Base-by-base conservation (phyloP, 2,888 invertebrate genomes). In the Orchesella flavescens region DNA sequence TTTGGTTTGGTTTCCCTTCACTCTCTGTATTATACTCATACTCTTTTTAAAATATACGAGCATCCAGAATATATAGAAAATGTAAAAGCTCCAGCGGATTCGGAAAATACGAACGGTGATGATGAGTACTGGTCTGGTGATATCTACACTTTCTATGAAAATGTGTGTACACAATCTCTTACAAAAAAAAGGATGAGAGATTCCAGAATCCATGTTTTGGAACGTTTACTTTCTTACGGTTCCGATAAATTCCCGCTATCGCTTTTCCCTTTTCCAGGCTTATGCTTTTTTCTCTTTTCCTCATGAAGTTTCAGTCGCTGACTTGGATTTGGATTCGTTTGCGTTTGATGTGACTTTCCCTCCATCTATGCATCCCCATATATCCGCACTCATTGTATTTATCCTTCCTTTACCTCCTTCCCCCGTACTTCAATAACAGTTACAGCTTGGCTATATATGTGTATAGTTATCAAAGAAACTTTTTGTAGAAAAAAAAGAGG, bases 191-290 rank as follows among this genome's bases (percentile, higher is more conserved):
- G 34, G 34, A 34, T 34, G 34, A n/a, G n/a, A n/a, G n/a, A n/a
- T n/a, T n/a, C n/a, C n/a, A n/a, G n/a, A 34, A 34, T 34, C 34
- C 34, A 34, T 34, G 34, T 34, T 34, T 34, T 34, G 34, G 34
- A 34, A 34, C 34, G 34, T 34, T 34, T 34, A 34, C 34, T 34
- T 34, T 34, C 34, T 34, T 34, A 34, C 34, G 34, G 34, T 34
- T 34, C 76, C 76, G 61, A 77, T 77, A 69, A 77, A 77, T 77
- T 77, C 77, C 69, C 77, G 77, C 77, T 69, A 69, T 77, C 77
- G n/a, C 59, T 61, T 77, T 59, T 63, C n/a, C 19, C 12, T 74
- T 69, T 23, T 59, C 61, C 68, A 55, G 55, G 66, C 17, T 65
- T 76, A 17, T 68, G 44, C 44, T 13, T 65, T 43, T 76, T 66